Percentiles rank a stretch among this genome's conserved stretches.
These are phyloP conservation scores for Beris chalybata DNA, from an alignment of 2,888 invertebrate species.

Conservation along the genomic window DNA sequence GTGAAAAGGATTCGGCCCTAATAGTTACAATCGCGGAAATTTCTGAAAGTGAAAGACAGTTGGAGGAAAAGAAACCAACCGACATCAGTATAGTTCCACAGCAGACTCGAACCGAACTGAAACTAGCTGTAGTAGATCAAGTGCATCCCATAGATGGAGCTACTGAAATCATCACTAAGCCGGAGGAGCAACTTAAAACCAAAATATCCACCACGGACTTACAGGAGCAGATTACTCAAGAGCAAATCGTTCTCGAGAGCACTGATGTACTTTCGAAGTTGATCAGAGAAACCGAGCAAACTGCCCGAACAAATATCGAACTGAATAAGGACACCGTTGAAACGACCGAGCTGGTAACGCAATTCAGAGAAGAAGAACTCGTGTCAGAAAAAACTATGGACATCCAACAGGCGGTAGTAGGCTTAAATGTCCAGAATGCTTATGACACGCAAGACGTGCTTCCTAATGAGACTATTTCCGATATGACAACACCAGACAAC, in stretches of 20 bases:
- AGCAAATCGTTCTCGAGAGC: conserved; percentile 40
- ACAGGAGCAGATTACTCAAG: conserved; percentile 47
- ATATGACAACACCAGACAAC: neutral
- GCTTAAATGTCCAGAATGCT: conserved; percentile 5
- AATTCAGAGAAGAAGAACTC: conserved; percentile 13
- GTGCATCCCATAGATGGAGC: conserved; percentile 45
- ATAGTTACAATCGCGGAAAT: neutral
- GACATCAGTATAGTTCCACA: neutral
- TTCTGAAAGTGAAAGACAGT: neutral
- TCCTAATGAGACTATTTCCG: neutral
- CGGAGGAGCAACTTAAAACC: conserved; percentile 52
- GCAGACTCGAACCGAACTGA: conserved; percentile 9
- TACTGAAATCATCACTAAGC: conserved; percentile 51
- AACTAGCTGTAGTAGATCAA: conserved; percentile 46
- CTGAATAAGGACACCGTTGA: conserved; percentile 1
- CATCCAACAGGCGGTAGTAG: conserved; percentile 11
- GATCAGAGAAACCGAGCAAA: conserved; percentile 4
- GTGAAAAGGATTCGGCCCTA: neutral
- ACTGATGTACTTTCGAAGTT: neutral
- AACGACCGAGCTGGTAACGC: neutral
- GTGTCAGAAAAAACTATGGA: neutral
- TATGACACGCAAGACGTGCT: conserved; percentile 2
- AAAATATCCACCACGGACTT: conserved; percentile 43
- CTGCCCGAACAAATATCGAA: conserved; percentile 6
- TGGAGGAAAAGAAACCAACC: neutral